phyloP scores from a whole-genome alignment of 2,113 vertebrate genomes.

The Pomatostomus ruficeps region DNA sequence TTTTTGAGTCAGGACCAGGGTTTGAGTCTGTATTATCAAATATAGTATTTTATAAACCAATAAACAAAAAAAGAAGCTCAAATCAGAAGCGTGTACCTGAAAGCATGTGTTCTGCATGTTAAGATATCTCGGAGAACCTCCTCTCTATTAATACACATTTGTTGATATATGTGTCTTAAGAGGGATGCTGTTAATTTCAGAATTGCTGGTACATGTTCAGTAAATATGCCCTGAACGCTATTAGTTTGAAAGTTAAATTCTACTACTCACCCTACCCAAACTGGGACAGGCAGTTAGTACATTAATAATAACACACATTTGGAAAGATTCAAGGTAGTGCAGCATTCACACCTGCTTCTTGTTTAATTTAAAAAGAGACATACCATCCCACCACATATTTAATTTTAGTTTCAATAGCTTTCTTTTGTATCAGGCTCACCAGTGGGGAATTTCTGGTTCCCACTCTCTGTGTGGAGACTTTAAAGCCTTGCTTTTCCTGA shows the following conservation, averaged over 20 bases:
- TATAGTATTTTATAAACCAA: neutral
- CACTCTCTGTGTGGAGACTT: neutral
- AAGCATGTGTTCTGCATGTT: neutral
- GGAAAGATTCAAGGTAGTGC: neutral
- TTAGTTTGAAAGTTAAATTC: neutral
- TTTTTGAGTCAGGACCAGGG: neutral
- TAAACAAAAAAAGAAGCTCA: neutral
- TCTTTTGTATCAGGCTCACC: neutral
- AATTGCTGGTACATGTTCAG: neutral
- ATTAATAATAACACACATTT: neutral
- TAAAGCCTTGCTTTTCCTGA: neutral
- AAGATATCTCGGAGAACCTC: neutral
- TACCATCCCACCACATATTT: neutral
- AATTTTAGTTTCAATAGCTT: slow-evolving; percentile 21
- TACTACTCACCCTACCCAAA: neutral
- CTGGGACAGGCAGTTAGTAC: neutral
- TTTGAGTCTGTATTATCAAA: neutral
- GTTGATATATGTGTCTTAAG: neutral
- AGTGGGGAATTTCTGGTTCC: neutral
- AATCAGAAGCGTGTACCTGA: neutral
- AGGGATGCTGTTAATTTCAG: neutral
- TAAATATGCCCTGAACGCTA: rapidly evolving
- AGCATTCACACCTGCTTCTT: neutral
- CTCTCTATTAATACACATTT: neutral
- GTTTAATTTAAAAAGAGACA: neutral